Percentiles rank a stretch among this genome's conserved stretches.
These are phyloP conservation scores for Pollenia amentaria DNA, from an alignment of 2,888 invertebrate genomes.

Conservation along the genomic window DNA sequence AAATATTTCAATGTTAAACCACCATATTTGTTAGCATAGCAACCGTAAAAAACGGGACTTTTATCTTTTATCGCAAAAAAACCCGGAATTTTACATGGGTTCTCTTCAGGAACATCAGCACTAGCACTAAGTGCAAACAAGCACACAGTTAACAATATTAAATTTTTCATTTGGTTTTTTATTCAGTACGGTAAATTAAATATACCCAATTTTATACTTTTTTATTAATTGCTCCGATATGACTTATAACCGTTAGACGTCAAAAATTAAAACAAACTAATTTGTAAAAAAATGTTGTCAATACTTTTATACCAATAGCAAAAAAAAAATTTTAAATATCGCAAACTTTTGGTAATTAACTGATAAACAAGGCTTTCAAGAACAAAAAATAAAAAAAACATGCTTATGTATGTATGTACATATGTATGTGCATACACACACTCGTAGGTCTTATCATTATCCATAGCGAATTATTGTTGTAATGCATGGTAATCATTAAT, in stretches of 20 bases:
- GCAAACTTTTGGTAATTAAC: conserved; percentile 58
- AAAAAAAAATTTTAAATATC: background rate
- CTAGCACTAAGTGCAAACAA: conserved; percentile 4
- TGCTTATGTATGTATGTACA: no score
- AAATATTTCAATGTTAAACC: conserved; percentile 73
- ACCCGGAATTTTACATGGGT: conserved; percentile 74
- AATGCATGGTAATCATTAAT: conserved; percentile 38
- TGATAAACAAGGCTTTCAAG: conserved; percentile 53
- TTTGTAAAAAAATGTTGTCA: conserved; percentile 65
- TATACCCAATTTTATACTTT: background rate
- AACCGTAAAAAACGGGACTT: conserved; percentile 75
- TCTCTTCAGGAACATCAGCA: conserved; percentile 19
- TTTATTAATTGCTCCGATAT: background rate
- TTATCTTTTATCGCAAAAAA: conserved; percentile 76
- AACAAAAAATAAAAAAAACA: conserved; percentile 16
- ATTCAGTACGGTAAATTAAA: background rate
- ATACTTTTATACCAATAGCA: conserved; percentile 78
- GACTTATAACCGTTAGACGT: conserved; percentile 15
- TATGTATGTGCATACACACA: no score
- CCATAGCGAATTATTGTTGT: conserved; percentile 2
- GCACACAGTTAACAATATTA: conserved; percentile 47
- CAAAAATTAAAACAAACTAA: conserved; percentile 75
- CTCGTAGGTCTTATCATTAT: conserved; percentile 51
- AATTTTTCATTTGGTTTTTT: conserved; percentile 65
- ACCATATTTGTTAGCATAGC: conserved; percentile 73